These are phyloP conservation scores for Origma solitaria DNA, from an alignment of 2,113 vertebrate species.

Conservation along the genomic window DNA sequence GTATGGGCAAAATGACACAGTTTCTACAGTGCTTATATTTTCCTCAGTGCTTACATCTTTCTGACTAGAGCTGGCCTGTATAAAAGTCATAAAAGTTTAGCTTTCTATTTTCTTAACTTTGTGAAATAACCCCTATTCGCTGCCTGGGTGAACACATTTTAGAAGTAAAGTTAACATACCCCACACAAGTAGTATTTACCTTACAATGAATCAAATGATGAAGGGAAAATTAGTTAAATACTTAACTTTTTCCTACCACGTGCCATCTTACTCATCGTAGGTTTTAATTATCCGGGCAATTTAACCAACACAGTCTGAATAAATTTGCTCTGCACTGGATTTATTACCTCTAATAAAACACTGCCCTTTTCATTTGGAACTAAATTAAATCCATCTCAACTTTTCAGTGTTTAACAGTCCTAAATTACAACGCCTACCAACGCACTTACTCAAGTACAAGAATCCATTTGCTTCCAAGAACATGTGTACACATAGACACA, in stretches of 20 bases:
- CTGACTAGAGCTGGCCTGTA: not conserved
- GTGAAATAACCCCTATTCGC: not conserved
- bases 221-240: not conserved
- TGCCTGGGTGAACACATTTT: not conserved
- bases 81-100: not conserved
- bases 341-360: constrained; percentile 12
- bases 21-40: constrained; percentile 29
- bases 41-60: constrained; percentile 10
- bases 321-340: not conserved
- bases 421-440: not conserved
- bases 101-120: constrained; percentile 24
- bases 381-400: not conserved
- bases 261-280: not conserved
- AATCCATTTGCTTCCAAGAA: not conserved
- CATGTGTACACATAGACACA: not conserved
- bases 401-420: not conserved
- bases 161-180: constrained; percentile 28
- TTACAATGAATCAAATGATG: not conserved
- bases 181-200: not conserved
- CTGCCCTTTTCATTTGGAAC: not conserved
- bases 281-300: constrained; percentile 11
- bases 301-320: not conserved
- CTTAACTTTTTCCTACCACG: not conserved
- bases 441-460: not conserved
- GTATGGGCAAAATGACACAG: constrained; percentile 44